phyloP scores from a whole-genome alignment of 2,113 vertebrate genomes.

The Tenrec ecaudatus region DNA sequence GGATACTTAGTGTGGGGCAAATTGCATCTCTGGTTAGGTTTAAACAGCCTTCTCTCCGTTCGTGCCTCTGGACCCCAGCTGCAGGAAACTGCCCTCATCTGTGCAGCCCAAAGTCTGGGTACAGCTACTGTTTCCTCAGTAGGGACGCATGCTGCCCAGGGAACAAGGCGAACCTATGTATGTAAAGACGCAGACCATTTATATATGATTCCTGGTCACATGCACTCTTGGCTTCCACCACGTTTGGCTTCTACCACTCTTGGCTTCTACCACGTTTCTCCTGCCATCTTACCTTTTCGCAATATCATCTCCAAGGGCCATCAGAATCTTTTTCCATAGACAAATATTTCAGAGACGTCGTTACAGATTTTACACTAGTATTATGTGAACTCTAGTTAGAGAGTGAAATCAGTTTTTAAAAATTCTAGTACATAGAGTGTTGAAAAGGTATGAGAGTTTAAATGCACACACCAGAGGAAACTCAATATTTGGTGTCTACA shows the following conservation, averaged over 20 bases:
- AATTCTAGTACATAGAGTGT: slow-evolving; percentile 54
- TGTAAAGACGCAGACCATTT: not conserved
- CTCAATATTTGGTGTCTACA: slow-evolving; percentile 43
- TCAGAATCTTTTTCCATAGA: not conserved
- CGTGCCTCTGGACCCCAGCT: not conserved
- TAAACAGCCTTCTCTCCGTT: slow-evolving; percentile 15
- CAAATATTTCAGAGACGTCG: slow-evolving; percentile 33
- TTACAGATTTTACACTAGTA: not conserved
- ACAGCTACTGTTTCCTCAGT: not conserved
- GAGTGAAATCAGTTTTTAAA: slow-evolving; percentile 72
- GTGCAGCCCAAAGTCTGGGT: not conserved
- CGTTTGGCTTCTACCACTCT: not conserved
- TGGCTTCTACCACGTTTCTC: not conserved
- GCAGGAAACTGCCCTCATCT: not conserved
- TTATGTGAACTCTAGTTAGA: slow-evolving; percentile 47
- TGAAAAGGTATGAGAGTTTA: slow-evolving; percentile 63
- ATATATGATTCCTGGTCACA: not conserved
- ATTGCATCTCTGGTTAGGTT: slow-evolving; percentile 27
- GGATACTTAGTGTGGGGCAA: not conserved
- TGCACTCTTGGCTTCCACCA: not conserved
- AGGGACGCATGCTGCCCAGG: not conserved
- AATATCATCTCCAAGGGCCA: not conserved
- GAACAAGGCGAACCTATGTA: not conserved
- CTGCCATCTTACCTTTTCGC: not conserved
- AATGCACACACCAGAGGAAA: slow-evolving; percentile 56